Evolutionary conservation across 1,140 invertebrate genomes (phyloP), one percentile per base, ranked within the genome.

Genomic region (Sminthurides bifidus): DNA sequence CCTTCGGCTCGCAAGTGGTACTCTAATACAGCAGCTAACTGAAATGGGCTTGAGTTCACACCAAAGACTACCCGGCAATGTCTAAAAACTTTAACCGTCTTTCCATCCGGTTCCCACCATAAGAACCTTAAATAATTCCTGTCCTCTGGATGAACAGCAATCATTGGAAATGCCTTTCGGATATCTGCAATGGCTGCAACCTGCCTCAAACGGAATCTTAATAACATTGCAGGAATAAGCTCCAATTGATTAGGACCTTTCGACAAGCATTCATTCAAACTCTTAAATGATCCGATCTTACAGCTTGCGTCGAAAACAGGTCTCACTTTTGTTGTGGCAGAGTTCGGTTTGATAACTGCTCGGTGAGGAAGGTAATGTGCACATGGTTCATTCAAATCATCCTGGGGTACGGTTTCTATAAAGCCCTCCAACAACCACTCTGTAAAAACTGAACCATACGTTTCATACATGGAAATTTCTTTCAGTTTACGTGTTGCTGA

Each of bases 221-320:
- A 19, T 0, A 68, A 19, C n/a, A 64, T 50, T 0, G 38, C 23
- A n/a, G 58, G 44, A 30, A 66, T 52, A 2, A 58, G 31, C 6
- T 54, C 31, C 56, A 63, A 66, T 63, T 64, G 40, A 65, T 33
- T 66, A 64, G 53, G 69, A n/a, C 66, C 72, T 5, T 63, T 49
- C 27, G 64, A 44, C 21, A 69, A 61, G 15, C 68, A 62, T 45
- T 74, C 68, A 53, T 73, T 72, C 44, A 72, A 17, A 0, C 69
- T 70, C 6, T 65, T 59, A 15, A 19, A 35, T 15, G 54, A 38
- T 53, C 64, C 52, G 64, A 48, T 0, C 65, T 59, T 63, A n/a
- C 51, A 40, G 8, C 56, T 65, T 35, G 54, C 64, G 44, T 67
- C 63, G 40, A 66, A 67, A n/a, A 67, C 66, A 14, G 59, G 61